Evolutionary conservation across 2,888 invertebrate genomes (phyloP).

Genomic region (Acronicta leporina): DNA sequence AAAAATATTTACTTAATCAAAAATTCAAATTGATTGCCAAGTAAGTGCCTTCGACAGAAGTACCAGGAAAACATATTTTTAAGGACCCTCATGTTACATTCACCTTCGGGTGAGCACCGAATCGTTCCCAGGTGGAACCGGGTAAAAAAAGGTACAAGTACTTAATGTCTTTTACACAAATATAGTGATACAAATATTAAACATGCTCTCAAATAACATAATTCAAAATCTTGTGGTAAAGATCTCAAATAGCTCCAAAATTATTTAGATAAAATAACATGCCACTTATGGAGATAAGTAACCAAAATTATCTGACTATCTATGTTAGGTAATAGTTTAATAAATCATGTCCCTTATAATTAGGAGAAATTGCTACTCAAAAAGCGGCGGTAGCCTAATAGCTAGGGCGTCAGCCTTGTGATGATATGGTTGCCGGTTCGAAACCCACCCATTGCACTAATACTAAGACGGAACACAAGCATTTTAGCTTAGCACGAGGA

Average conservation of each 20-base stretch:
- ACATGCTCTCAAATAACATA: slow-evolving; percentile 11
- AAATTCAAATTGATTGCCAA: slow-evolving; percentile 32
- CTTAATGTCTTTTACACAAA: slow-evolving; percentile 5
- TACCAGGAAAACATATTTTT: slow-evolving; percentile 10
- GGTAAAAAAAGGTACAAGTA: not conserved
- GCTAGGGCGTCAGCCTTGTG: too few relatives aligned
- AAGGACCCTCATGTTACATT: slow-evolving; percentile 25
- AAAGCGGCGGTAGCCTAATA: too few relatives aligned
- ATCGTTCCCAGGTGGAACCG: not conserved
- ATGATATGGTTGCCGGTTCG: too few relatives aligned
- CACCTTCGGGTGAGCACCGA: not conserved
- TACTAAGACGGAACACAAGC: too few relatives aligned
- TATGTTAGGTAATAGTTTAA: too few relatives aligned
- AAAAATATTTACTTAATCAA: slow-evolving; percentile 11
- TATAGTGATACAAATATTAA: slow-evolving; percentile 11
- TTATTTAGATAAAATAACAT: not conserved
- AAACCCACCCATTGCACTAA: too few relatives aligned
- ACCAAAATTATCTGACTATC: not conserved
- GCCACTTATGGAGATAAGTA: not conserved
- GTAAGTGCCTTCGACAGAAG: slow-evolving; percentile 6
- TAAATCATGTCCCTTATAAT: too few relatives aligned
- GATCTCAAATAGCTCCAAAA: not conserved
- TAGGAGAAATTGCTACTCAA: too few relatives aligned
- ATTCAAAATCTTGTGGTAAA: not conserved
- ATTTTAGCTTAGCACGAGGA: too few relatives aligned